Evolutionary conservation across 2,113 vertebrate species (phyloP).

Genomic region (Perca schrenkii): DNA sequence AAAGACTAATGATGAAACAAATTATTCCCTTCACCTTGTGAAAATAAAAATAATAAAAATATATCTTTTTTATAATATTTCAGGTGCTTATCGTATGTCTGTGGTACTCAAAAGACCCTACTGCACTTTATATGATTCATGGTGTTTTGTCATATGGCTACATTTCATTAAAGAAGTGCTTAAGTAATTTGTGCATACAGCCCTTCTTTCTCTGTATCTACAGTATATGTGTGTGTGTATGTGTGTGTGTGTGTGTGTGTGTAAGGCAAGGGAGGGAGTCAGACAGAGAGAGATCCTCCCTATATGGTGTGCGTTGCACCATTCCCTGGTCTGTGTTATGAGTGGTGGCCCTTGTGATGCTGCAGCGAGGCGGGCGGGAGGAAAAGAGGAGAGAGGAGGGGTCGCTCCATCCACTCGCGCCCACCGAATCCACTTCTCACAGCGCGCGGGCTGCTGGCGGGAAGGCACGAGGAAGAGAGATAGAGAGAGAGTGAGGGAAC

Average conservation of each 20-base stretch:
- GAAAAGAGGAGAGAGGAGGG: conserved; percentile 75
- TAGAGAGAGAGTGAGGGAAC: conserved; percentile 28
- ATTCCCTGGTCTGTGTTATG: conserved; percentile 86
- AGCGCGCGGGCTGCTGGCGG: conserved; percentile 79
- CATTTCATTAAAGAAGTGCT: conserved; percentile 4
- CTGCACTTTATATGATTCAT: conserved; percentile 19
- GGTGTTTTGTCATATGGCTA: not conserved
- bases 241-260: conserved; percentile 24
- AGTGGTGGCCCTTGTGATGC: conserved; percentile 84
- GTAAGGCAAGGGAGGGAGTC: not conserved
- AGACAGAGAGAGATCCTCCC: conserved; percentile 63
- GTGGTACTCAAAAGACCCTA: not conserved
- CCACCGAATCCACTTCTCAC: conserved; percentile 81
- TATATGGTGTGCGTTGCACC: conserved; percentile 86
- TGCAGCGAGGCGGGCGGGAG: conserved; percentile 80
- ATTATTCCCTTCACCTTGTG: not conserved
- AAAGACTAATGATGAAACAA: not conserved
- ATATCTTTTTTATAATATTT: not conserved
- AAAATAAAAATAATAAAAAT: not conserved
- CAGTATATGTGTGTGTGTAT: conserved; percentile 35
- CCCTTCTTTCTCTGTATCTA: not conserved
- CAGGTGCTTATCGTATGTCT: not conserved
- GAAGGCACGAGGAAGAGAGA: conserved; percentile 73
- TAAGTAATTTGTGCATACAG: conserved; percentile 27
- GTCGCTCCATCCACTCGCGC: conserved; percentile 77